phyloP scores from a whole-genome alignment of 2,888 invertebrate species.

The Drosophila diplacantha region DNA sequence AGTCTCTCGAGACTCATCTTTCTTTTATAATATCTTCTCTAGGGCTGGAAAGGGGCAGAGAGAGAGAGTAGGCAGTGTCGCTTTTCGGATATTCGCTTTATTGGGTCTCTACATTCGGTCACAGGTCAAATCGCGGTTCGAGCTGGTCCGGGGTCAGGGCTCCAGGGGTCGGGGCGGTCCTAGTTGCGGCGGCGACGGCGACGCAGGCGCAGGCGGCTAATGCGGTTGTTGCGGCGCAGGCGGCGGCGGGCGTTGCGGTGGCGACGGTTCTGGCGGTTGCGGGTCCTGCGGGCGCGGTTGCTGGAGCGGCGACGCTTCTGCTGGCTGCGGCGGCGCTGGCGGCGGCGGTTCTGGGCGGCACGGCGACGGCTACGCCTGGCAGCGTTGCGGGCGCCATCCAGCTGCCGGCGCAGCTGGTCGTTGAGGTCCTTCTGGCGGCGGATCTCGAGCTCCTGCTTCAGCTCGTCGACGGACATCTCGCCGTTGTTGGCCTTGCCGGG shows the following conservation, averaged over 20 bases:
- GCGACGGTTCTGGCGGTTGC: constrained; percentile 13
- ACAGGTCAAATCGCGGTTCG: constrained; percentile 3
- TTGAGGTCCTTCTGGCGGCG: constrained; percentile 50
- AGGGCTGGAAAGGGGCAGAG: too few species aligned
- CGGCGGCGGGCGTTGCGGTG: neutral
- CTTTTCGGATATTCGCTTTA: constrained; percentile 16
- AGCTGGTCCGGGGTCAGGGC: neutral
- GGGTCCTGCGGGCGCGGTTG: constrained; percentile 5
- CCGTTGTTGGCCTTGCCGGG: neutral
- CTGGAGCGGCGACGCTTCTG: constrained; percentile 1
- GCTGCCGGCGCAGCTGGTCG: constrained; percentile 40
- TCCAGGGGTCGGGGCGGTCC: neutral
- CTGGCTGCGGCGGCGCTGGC: neutral
- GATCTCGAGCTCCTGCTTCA: constrained; percentile 43
- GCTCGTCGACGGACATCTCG: neutral
- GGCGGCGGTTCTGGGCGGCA: constrained; percentile 2
- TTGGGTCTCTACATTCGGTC: constrained; percentile 7
- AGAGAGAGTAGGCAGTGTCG: neutral
- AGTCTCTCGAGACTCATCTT: too few species aligned
- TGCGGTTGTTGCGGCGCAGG: neutral
- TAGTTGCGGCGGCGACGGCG: constrained; percentile 30
- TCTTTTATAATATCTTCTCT: too few species aligned
- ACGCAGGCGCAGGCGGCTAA: constrained; percentile 17
- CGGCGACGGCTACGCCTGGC: constrained; percentile 12
- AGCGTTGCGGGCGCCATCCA: constrained; percentile 4